Evolutionary conservation across 2,888 invertebrate species (phyloP).

Genomic region (Rhopalosiphum nymphaeae): DNA sequence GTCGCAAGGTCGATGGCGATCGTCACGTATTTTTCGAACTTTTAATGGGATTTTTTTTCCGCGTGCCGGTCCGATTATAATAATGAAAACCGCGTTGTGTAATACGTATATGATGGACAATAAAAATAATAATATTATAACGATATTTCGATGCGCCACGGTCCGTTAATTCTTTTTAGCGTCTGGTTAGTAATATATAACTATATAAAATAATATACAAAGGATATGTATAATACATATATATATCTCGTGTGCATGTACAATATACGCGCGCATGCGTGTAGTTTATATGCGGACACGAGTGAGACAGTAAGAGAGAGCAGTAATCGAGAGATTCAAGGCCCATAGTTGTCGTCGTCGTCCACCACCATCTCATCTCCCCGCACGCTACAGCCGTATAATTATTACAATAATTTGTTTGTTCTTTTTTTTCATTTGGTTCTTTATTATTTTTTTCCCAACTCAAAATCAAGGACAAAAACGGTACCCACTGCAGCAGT

Average conservation of each 20-base stretch:
- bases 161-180: conserved; percentile 54
- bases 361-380: neutral
- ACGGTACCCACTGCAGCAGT: neutral
- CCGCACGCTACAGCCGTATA: neutral
- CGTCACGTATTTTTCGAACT: conserved; percentile 32
- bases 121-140: neutral
- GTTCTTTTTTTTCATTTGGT: conserved; percentile 14
- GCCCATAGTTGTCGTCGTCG: conserved; percentile 3
- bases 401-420: conserved; percentile 41
- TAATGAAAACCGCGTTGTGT: neutral
- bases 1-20: neutral
- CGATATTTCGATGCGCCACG: conserved; percentile 33
- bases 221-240: neutral
- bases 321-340: conserved; percentile 40
- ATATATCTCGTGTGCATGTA: neutral
- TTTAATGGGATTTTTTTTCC: conserved; percentile 35
- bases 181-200: conserved; percentile 36
- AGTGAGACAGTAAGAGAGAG: neutral
- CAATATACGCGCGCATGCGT: neutral
- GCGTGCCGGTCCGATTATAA: neutral
- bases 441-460: conserved; percentile 20
- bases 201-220: neutral
- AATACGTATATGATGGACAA: neutral
- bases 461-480: conserved; percentile 48
- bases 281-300: neutral